Evolutionary conservation across 2,888 invertebrate species (phyloP), one percentile per base, ranked within the genome.

Genomic region (Labia minor): DNA sequence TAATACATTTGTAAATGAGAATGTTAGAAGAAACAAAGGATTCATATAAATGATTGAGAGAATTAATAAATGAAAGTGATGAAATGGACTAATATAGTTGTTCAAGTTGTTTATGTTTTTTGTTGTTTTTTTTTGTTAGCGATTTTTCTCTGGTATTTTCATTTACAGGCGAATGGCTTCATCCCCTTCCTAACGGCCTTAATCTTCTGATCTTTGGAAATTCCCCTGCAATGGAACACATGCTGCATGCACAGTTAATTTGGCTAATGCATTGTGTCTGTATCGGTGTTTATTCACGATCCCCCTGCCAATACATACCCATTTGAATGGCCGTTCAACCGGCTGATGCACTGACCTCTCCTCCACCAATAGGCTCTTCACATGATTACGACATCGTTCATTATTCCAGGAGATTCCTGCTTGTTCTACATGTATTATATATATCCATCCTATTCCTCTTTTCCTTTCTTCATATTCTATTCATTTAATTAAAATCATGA

Each of bases 271-370:
- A 49, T 49, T 49, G 49, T 49, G 49, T 49, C 16, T 49, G 8
- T 49, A 49, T n/a, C 49, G n/a, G 49, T 49, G 49, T 49, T 49
- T 49, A 49, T 49, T 49, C 49, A n/a, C 49, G 49, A 49, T 49
- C 2, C 8, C 16, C 49, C 16, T 16, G 49, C 26, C n/a, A n/a
- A 49, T 49, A 49, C 49, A 49, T 2, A 4, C 16, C 14, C n/a
- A 49, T 16, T n/a, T 49, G 8, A 49, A 49, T 49, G 49, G 49
- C 49, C 49, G 49, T 11, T 49, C 49, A 49, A 49, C 49, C 49
- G 49, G 49, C 49, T 49, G 49, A 49, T 49, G 49, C 49, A n/a
- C 49, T 49, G 49, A n/a, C 49, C 49, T 49, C 49, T 14, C 49
- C 16, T 14, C 49, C 16, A 49, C 14, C n/a, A n/a, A n/a, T 49